Base-by-base conservation (phyloP, 2,113 vertebrate genomes). In the Trichechus manatus region DNA sequence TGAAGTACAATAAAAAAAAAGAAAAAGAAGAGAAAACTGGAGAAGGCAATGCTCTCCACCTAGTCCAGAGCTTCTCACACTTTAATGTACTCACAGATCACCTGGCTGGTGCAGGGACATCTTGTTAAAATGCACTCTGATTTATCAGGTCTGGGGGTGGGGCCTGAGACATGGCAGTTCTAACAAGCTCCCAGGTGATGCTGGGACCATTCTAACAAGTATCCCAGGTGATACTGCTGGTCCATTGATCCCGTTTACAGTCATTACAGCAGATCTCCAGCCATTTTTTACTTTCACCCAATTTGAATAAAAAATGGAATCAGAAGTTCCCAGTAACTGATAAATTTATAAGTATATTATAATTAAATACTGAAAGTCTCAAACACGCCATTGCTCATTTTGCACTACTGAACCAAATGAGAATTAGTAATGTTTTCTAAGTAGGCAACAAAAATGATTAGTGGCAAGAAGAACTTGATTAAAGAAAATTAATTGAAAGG, bases 401-500 rank as follows among this genome's bases (percentile, higher is more conserved):
- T 42, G 75, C 20, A 42, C 42, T 31, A 64, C 36, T 72, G 78
- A 75, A 89, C 39, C 80, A 92, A 86, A 81, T 64, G 70, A 84
- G 27, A 61, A 91, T n/a, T n/a, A 59, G 31, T 77, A 22, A 31
- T 50, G 59, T 61, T 87, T 82, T n/a, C 17, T 74, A 56, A 59
- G 25, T n/a, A 83, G 44, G 85, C 39, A 10, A 13, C 44, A 29
- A 31, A 97, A 92, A 87, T 92, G 88, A 78, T 72, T 70, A 83
- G 7, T 13, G 17, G 31, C 15, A 91, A 84, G 59, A 91, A 80
- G 23, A 91, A 88, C 2, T 59, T 23, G n/a, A 36, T 75, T 68
- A 72, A 89, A 88, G 33, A 87, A 93, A 90, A 83, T 72, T 64
- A 19, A 56, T 25, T 82, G 6, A 90, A 79, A 93, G 39, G 70